Base-by-base conservation (phyloP, 2,113 vertebrate genomes). In the Gavialis gangeticus region DNA sequence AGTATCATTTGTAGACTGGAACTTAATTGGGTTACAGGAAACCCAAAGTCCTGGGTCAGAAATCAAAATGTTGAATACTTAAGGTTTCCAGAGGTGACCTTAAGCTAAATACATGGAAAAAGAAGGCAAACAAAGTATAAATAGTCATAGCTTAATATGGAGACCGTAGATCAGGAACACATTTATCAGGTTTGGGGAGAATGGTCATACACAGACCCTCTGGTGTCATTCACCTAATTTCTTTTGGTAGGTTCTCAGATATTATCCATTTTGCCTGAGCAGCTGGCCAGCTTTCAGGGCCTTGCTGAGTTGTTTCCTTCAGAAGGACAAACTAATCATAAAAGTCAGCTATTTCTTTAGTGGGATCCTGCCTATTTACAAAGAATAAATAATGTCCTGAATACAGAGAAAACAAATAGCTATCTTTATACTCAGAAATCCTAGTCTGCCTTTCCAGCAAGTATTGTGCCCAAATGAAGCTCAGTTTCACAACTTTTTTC, bases 401-500 rank as follows among this genome's bases (percentile, higher is more conserved):
- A 37, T 21, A 37, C 30, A 22, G 30, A 13, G 37, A 71, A 24
- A n/a, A 46, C n/a, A 81, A 93, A 63, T 18, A 0, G 4, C 24
- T 3, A 2, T 75, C 1, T 37, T 18, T 21, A 18, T 10, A 4
- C 15, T 18, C 75, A 60, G 8, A 2, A 67, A 84, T 46, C 3
- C 10, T 58, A 10, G 5, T 15, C 5, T 89, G 3, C 67, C 11
- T 79, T 76, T 82, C 37, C 1, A 2, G 5, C 84, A 16, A 69
- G 16, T 25, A 2, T 12, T 60, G 2, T 16, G 69, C 46, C 91
- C 12, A 9, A 77, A 56, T 21, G 90, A 71, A 5, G 17, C 14
- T 2, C 10, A 2, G 7, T 5, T 25, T 28, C 0, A 0, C 24
- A 3, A 18, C 59, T 85, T 56, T 3, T 2, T 56, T 80, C 8